These are phyloP conservation scores for Darevskia nairensis DNA, from an alignment of 2,797 vertebrate genomes.

Conservation along the genomic window DNA sequence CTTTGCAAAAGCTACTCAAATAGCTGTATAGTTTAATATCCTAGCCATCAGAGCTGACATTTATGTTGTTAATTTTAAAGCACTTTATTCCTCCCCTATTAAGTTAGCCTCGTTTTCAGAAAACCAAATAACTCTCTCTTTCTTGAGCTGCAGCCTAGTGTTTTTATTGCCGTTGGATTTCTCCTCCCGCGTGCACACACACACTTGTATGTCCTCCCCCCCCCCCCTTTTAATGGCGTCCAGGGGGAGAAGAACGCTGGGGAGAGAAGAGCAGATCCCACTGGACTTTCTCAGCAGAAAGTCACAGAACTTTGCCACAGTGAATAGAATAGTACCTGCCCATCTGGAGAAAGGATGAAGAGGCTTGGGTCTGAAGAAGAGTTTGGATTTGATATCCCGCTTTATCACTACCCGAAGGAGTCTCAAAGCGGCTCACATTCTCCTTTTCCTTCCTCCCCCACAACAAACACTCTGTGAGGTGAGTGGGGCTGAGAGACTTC, in stretches of 20 bases:
- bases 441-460: no score
- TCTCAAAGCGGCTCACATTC: no score
- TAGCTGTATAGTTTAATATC: background rate
- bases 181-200: background rate
- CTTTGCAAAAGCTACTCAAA: background rate
- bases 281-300: no score
- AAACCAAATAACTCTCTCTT: conserved; percentile 22
- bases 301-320: no score
- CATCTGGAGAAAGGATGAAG: no score
- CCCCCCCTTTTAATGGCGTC: background rate
- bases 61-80: conserved; percentile 51
- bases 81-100: conserved; percentile 55
- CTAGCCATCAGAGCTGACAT: conserved; percentile 22
- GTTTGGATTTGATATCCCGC: no score
- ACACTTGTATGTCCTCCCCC: background rate
- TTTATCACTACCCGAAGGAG: no score
- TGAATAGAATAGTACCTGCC: no score
- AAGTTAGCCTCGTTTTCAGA: conserved; percentile 20
- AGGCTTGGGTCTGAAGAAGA: no score
- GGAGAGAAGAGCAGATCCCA: no score
- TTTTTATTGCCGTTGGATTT: accelerated
- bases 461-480: no score
- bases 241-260: background rate
- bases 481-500: no score
- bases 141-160: background rate